Conservation (phyloP, 2,888 invertebrate species). For the Lasioglossum figueresi region DNA sequence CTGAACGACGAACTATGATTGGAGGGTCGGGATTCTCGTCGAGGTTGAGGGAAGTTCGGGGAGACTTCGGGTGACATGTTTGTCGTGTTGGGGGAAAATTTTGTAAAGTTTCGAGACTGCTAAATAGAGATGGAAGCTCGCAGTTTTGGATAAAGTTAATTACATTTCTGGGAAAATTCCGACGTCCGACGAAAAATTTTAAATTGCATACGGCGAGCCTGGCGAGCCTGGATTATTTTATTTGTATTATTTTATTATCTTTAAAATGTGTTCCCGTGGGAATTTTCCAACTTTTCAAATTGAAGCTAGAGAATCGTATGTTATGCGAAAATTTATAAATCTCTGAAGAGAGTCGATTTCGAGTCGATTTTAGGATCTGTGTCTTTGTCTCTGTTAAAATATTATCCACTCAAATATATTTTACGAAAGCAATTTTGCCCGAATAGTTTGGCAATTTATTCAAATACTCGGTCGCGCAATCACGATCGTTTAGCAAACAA, state of each 20-base stretch:
- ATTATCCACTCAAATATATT: background rate
- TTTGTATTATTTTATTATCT: no score
- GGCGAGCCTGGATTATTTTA: background rate
- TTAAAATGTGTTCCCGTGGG: background rate
- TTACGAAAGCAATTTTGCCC: background rate
- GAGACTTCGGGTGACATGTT: background rate
- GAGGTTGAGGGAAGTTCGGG: background rate
- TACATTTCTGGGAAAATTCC: background rate
- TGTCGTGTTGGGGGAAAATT: background rate
- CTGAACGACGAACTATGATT: background rate
- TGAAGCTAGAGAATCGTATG: background rate
- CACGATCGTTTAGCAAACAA: background rate
- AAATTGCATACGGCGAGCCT: background rate
- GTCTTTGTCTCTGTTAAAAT: background rate
- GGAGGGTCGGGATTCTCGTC: background rate
- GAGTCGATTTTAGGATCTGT: no score
- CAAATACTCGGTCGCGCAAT: background rate
- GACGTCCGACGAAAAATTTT: background rate
- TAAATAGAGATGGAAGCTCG: background rate
- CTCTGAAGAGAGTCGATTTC: no score
- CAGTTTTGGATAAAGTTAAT: background rate
- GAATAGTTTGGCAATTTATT: background rate
- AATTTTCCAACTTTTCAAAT: background rate
- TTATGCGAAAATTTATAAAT: no score
- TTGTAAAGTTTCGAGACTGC: background rate